Evolutionary conservation across 1,140 invertebrate species (phyloP), one percentile per base, ranked within the genome.

Genomic region (Andrena cerasifolii): DNA sequence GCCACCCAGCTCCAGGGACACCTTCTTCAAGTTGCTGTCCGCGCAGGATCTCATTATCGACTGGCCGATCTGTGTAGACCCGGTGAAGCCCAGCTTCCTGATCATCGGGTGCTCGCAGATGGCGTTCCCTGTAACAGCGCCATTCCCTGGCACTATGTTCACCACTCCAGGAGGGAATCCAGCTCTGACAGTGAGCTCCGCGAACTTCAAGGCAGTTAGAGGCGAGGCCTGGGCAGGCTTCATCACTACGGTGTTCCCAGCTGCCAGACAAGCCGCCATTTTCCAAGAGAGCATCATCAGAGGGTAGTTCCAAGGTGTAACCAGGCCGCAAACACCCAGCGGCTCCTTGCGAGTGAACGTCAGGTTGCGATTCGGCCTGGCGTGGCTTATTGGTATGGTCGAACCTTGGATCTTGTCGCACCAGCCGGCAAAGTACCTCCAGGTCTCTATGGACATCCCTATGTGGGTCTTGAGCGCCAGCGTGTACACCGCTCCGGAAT

Each of bases 281-380:
- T 99, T 99, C 98, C 98, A 99, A 0, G 98, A 97, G n/a, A 98
- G 93, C 98, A 99, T 99, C 94, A 99, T 96, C 10, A 99, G 89
- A 0, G 98, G 98, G 89, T 99, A 99, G 90, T 99, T 99, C 99
- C 98, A 99, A 0, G 98, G 98, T 5, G 98, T 99, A 26, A 99
- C 96, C 51, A 99, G 94, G 0, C 96, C 99, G 91, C 97, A 98
- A 14, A 99, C 98, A 0, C 96, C 95, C 74, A 99, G 96, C 0
- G 98, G 97, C 91, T 99, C 98, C 82, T 96, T 96, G 87, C 95
- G 96, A 0, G 98, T 99, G 67, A 98, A 95, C 0, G 97, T 96
- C 0, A 99, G 92, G 90, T 98, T 98, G 78, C 95, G 95, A 89
- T 98, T 99, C 0, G 98, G 98, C 70, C 98, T 93, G 0, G 98